A percentile compares a stretch with the other conserved stretches of the same genome.
Conservation (phyloP, 2,888 invertebrate species). For the Scaptomyza flava region DNA sequence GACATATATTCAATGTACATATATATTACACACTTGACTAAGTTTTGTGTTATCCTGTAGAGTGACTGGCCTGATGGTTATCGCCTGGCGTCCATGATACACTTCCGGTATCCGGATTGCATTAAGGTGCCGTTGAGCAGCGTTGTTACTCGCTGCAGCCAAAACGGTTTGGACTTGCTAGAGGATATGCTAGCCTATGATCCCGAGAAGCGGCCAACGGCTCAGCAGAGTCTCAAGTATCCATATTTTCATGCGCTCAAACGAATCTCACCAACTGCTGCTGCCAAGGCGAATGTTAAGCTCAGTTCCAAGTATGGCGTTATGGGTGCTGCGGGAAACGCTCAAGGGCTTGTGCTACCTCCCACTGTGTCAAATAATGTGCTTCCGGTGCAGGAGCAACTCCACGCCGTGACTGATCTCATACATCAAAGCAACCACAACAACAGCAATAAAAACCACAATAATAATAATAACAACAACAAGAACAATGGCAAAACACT, state of each 20-base stretch:
- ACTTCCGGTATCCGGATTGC: conserved; percentile 97
- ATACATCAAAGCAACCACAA: conserved; percentile 68
- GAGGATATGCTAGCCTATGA: conserved; percentile 96
- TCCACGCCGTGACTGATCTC: conserved; percentile 76
- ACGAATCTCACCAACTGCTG: conserved; percentile 81
- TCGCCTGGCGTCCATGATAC: conserved; percentile 95
- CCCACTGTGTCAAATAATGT: conserved; percentile 77
- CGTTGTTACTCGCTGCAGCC: conserved; percentile 92
- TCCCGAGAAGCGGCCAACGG: conserved; percentile 95
- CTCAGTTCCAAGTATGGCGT: conserved; percentile 73
- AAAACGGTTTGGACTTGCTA: conserved; percentile 92
- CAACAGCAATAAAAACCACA: conserved; percentile 50
- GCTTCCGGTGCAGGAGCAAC: conserved; percentile 82
- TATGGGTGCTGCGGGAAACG: conserved; percentile 28
- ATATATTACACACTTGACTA: neutral
- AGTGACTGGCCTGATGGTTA: conserved; percentile 98
- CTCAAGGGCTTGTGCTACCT: conserved; percentile 44
- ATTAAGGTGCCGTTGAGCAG: conserved; percentile 91
- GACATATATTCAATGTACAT: neutral
- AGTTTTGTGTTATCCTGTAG: conserved; percentile 81
- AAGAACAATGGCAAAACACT: conserved; percentile 47
- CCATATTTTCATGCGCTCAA: conserved; percentile 84
- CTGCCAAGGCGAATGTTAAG: conserved; percentile 76
- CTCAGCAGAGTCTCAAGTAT: conserved; percentile 93
- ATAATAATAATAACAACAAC: conserved; percentile 51